A percentile compares a stretch with the other conserved stretches of the same genome.
Evolutionary conservation across 2,113 vertebrate species (phyloP).

Genomic region (Andinoacara biseriatus): DNA sequence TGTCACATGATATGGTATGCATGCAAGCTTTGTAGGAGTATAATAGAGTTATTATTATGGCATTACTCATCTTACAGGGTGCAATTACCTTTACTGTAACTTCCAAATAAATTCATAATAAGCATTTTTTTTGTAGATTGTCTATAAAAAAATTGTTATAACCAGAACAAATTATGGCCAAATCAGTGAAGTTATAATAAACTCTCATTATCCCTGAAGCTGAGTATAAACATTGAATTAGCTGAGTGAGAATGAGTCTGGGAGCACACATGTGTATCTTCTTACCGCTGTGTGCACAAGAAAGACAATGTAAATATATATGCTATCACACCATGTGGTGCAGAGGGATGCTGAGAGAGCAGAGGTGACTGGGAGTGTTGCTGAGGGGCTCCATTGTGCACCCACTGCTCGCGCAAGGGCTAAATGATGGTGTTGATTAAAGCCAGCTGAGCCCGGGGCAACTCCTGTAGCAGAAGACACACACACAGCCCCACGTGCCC

Average conservation of each 20-base stretch:
- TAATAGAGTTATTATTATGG: not conserved
- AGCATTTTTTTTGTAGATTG: not conserved
- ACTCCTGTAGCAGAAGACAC: conserved; percentile 37
- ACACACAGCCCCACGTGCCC: conserved; percentile 26
- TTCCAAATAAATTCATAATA: not conserved
- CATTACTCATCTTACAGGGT: not conserved
- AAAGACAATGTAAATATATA: conserved; percentile 42
- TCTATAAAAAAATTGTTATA: not conserved
- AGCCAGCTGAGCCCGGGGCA: conserved; percentile 70
- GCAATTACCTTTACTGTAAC: not conserved
- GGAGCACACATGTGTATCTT: not conserved
- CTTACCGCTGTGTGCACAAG: conserved; percentile 17
- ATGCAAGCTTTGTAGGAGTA: not conserved
- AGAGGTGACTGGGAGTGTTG: conserved; percentile 8
- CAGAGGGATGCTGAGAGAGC: not conserved
- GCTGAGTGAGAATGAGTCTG: not conserved
- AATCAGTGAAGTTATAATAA: not conserved
- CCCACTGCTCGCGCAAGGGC: conserved; percentile 54
- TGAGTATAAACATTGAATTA: not conserved
- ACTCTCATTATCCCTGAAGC: not conserved
- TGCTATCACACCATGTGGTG: conserved; percentile 27
- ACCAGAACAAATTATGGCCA: not conserved
- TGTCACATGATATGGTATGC: not conserved
- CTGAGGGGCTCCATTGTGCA: conserved; percentile 68
- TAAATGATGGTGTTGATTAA: conserved; percentile 70